These are phyloP conservation scores for Hyphantria cunea DNA, from an alignment of 1,140 invertebrate genomes.

Conservation along the genomic window DNA sequence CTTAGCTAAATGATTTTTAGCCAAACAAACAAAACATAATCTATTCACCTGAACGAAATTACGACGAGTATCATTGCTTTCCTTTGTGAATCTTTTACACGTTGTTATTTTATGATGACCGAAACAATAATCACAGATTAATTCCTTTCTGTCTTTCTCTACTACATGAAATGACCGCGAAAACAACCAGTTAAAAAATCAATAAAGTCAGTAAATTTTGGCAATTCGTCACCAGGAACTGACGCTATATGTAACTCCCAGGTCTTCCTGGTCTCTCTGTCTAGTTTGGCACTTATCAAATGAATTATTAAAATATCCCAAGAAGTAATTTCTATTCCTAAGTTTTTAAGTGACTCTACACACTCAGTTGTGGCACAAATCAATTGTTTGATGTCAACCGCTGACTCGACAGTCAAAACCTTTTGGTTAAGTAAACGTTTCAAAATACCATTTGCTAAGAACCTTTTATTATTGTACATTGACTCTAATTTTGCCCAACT, in stretches of 20 bases:
- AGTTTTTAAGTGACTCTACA: not conserved
- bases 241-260: slow-evolving; percentile 10
- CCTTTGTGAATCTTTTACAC: slow-evolving; percentile 35
- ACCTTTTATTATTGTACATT: slow-evolving; percentile 1
- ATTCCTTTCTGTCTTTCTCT: not conserved
- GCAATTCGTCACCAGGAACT: not conserved
- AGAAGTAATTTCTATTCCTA: not conserved
- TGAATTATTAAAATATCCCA: not conserved
- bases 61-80: slow-evolving; percentile 20
- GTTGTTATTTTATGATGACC: slow-evolving; percentile 34
- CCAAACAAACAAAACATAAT: slow-evolving; percentile 42
- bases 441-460: not conserved
- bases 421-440: not conserved
- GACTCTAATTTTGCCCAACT: slow-evolving; percentile 1
- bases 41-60: slow-evolving; percentile 31
- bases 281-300: slow-evolving; percentile 1
- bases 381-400: not conserved
- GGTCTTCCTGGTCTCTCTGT: not conserved
- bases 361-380: not conserved
- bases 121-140: slow-evolving; percentile 31
- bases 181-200: slow-evolving; percentile 7
- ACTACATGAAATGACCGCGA: slow-evolving; percentile 1
- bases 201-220: not conserved
- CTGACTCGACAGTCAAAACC: not conserved
- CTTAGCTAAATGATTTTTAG: slow-evolving; percentile 31